Evolutionary conservation across 2,113 vertebrate species (phyloP).

Genomic region (Phodopus roborovskii): DNA sequence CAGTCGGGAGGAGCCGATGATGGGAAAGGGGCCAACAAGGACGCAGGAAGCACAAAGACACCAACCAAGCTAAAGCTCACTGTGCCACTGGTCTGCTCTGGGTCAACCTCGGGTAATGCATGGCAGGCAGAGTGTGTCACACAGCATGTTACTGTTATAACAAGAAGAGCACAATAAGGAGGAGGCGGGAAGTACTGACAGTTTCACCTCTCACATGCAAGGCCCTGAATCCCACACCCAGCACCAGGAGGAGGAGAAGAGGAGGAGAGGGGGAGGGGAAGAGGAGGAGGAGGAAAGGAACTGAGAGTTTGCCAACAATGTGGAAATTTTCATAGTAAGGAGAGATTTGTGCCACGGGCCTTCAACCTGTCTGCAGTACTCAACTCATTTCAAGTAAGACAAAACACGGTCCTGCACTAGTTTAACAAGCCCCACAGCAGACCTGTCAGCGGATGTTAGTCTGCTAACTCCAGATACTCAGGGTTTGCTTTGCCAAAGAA

Average conservation of each 20-base stretch:
- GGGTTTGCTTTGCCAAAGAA: constrained; percentile 30
- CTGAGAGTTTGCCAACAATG: not conserved
- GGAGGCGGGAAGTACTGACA: not conserved
- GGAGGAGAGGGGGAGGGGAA: not conserved
- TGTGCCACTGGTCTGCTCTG: not conserved
- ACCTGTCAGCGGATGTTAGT: constrained; percentile 11
- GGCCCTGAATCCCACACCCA: not conserved
- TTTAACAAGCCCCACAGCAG: constrained; percentile 1
- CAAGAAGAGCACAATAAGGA: not conserved
- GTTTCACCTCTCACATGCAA: not conserved
- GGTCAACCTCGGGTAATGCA: not conserved
- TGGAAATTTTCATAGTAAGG: not conserved
- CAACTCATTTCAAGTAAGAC: constrained; percentile 38
- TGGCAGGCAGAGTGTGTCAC: not conserved
- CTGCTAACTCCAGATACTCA: not conserved
- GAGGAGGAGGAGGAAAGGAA: not conserved
- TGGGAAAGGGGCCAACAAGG: not conserved
- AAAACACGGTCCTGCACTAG: not conserved
- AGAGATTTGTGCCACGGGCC: not conserved
- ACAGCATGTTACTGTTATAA: not conserved
- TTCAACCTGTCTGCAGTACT: constrained; percentile 13
- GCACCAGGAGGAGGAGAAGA: not conserved
- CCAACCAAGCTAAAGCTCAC: not conserved
- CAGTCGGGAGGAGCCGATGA: not conserved
- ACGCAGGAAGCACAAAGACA: not conserved